phyloP scores from a whole-genome alignment of 2,113 vertebrate genomes.

The Spheniscus mendiculus region DNA sequence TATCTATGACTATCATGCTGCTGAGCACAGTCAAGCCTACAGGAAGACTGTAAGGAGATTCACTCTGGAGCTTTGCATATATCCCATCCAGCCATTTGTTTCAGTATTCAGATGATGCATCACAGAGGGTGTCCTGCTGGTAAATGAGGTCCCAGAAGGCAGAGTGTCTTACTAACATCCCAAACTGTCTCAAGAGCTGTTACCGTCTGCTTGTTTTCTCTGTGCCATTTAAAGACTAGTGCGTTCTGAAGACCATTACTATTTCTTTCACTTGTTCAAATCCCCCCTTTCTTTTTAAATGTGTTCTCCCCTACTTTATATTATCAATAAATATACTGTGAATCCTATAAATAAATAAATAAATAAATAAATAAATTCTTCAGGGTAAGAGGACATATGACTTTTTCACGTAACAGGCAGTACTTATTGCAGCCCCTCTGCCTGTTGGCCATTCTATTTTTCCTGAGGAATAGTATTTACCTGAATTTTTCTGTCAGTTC shows the following conservation, averaged over 20 bases:
- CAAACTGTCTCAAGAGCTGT: not conserved
- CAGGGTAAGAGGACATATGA: not conserved
- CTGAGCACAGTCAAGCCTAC: not conserved
- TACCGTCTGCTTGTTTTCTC: not conserved
- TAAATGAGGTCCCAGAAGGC: not conserved
- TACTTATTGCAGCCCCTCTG: not conserved
- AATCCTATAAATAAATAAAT: not conserved
- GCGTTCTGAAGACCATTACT: fast-evolving
- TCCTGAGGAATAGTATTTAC: not conserved
- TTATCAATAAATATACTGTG: not conserved
- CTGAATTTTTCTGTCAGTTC: not conserved
- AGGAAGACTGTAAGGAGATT: not conserved
- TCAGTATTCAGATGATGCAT: not conserved
- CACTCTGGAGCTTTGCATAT: not conserved
- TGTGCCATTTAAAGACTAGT: not conserved
- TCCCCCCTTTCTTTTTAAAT: not conserved
- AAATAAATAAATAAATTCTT: not conserved
- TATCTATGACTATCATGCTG: not conserved
- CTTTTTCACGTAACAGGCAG: not conserved
- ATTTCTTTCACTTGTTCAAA: not conserved
- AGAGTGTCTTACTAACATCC: not conserved
- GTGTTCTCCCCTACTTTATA: not conserved
- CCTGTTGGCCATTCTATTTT: not conserved
- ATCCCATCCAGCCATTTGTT: not conserved
- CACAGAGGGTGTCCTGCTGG: not conserved